These are phyloP conservation scores for Rotaria socialis DNA, from an alignment of 2,888 invertebrate genomes.

Conservation along the genomic window DNA sequence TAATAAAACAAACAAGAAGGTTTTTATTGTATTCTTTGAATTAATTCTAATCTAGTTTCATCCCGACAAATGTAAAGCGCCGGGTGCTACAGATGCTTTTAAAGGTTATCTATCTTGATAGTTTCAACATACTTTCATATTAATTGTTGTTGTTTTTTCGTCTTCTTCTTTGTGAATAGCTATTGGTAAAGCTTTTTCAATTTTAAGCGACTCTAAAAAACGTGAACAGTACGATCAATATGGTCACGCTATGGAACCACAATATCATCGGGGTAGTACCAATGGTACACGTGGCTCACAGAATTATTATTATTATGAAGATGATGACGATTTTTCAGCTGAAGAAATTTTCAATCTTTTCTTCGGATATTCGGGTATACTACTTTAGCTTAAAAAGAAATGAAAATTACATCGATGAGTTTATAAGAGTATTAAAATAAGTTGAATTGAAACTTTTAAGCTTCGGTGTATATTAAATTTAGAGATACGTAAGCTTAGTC, in stretches of 20 bases:
- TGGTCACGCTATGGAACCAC: conserved; percentile 62
- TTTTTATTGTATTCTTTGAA: conserved; percentile 76
- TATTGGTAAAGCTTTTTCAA: conserved; percentile 88
- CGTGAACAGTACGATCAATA: conserved; percentile 86
- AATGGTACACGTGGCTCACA: neutral
- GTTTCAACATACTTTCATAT: conserved; percentile 50
- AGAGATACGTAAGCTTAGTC: too few relatives aligned
- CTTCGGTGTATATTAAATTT: too few relatives aligned
- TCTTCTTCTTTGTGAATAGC: conserved; percentile 59
- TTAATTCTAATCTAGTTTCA: conserved; percentile 70
- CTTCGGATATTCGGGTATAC: conserved; percentile 67
- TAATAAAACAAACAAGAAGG: conserved; percentile 49
- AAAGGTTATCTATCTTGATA: conserved; percentile 65
- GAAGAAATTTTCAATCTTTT: conserved; percentile 99
- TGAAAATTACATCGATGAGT: too few relatives aligned
- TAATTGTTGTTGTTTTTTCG: neutral
- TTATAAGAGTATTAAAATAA: too few relatives aligned
- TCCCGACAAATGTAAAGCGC: conserved; percentile 95
- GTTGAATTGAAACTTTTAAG: too few relatives aligned
- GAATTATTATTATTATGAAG: conserved; percentile 52
- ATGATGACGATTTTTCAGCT: conserved; percentile 74
- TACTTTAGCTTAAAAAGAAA: too few relatives aligned
- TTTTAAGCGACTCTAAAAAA: conserved; percentile 84
- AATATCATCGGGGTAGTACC: neutral
- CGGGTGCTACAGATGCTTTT: conserved; percentile 91